A percentile compares a stretch with the other conserved stretches of the same genome.
Evolutionary conservation across 2,797 vertebrate genomes (phyloP).

Genomic region (Sebastes matsubarae): DNA sequence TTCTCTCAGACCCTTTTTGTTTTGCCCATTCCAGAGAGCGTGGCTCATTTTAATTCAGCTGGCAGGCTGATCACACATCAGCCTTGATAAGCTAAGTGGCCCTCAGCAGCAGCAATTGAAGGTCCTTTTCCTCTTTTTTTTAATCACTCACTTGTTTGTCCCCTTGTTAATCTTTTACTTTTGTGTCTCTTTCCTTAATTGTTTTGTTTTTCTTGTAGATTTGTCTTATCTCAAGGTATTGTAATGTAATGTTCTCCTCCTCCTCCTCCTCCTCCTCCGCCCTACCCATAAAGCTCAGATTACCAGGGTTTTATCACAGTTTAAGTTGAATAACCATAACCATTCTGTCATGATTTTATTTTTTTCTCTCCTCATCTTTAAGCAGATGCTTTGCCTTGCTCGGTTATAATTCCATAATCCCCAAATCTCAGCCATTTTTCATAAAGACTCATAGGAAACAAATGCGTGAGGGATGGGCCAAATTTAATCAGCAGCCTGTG

Average conservation of each 20-base stretch:
- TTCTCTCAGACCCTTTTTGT: slow-evolving; percentile 62
- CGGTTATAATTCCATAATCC: slow-evolving; percentile 88
- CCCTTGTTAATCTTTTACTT: slow-evolving; percentile 50
- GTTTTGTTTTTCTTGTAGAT: slow-evolving; percentile 48
- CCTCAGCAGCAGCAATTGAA: slow-evolving; percentile 71
- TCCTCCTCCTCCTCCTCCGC: slow-evolving; percentile 11
- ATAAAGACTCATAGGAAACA: slow-evolving; percentile 89
- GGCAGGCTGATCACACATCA: slow-evolving; percentile 69
- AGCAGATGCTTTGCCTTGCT: slow-evolving; percentile 87
- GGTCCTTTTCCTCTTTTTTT: slow-evolving; percentile 61
- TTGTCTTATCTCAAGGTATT: slow-evolving; percentile 56
- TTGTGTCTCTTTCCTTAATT: slow-evolving; percentile 41
- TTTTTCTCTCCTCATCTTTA: slow-evolving; percentile 63
- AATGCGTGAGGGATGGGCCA: slow-evolving; percentile 89
- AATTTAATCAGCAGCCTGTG: slow-evolving; percentile 94
- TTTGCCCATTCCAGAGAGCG: slow-evolving; percentile 60
- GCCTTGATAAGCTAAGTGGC: slow-evolving; percentile 76
- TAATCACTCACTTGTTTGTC: slow-evolving; percentile 64
- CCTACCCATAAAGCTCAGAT: slow-evolving; percentile 69
- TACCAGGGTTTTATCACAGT: slow-evolving; percentile 69
- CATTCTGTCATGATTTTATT: slow-evolving; percentile 65
- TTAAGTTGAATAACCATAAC: slow-evolving; percentile 61
- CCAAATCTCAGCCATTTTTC: slow-evolving; percentile 93
- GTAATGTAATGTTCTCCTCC: slow-evolving; percentile 41
- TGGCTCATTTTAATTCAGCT: slow-evolving; percentile 75